A percentile compares a stretch with the other conserved stretches of the same genome.
phyloP scores from a whole-genome alignment of 2,888 invertebrate species.

The Lasius fuliginosus region DNA sequence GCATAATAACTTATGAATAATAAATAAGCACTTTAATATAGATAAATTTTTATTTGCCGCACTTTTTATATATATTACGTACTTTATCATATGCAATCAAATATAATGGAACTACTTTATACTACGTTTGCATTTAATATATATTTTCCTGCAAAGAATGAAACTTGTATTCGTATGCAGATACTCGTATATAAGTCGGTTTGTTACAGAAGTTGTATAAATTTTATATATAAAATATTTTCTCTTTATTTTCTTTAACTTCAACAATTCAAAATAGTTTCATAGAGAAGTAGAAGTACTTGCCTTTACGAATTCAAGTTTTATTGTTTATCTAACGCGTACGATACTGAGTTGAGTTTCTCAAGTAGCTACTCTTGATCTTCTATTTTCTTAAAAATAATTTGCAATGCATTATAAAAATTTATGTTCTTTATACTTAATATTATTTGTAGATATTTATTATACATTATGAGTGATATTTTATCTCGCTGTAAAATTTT shows the following conservation, averaged over 20 bases:
- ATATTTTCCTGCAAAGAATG: conserved; percentile 24
- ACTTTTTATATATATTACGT: not conserved
- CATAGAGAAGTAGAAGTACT: not conserved
- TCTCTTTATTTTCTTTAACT: not conserved
- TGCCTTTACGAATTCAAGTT: conserved; percentile 23
- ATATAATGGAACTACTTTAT: conserved; percentile 30
- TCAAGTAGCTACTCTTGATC: not conserved
- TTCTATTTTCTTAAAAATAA: not conserved
- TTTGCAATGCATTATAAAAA: conserved; percentile 4
- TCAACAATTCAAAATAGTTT: not conserved
- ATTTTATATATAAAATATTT: not conserved
- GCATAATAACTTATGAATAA: not conserved
- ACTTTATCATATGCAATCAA: not conserved
- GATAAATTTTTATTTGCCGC: not conserved
- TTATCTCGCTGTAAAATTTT: not conserved
- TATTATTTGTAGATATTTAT: not conserved
- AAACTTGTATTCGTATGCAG: conserved; percentile 29
- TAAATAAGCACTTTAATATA: not conserved
- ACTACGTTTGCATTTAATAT: conserved; percentile 16
- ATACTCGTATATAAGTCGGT: not conserved
- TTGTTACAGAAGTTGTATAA: not conserved
- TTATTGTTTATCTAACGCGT: conserved; percentile 18
- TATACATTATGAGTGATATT: not conserved
- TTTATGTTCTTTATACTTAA: not conserved
- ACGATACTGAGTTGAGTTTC: conserved; percentile 47